phyloP scores from a whole-genome alignment of 1,140 invertebrate genomes.

The Adoxophyes honmai region DNA sequence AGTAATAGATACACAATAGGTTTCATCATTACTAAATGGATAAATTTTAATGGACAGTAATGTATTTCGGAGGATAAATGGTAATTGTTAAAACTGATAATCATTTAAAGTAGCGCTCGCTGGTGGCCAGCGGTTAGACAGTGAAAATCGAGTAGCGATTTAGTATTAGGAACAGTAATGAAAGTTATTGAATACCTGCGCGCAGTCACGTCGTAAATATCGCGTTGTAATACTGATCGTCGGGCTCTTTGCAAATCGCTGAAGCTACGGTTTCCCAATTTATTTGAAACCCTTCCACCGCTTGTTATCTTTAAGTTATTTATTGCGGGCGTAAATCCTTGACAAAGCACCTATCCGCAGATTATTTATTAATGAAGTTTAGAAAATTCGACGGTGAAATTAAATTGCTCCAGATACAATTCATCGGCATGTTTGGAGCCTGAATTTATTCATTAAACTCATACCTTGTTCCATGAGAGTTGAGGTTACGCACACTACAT shows the following conservation, averaged over 20 bases:
- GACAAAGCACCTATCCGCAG: not conserved
- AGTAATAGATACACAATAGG: not conserved
- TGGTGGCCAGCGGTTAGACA: too few species aligned
- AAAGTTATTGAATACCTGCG: too few species aligned
- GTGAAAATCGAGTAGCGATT: too few species aligned
- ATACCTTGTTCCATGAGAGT: too few species aligned
- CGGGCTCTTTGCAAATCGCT: not conserved
- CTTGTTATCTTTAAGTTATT: constrained; percentile 4
- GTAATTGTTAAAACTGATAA: too few species aligned
- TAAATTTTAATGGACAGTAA: not conserved
- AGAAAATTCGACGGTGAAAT: not conserved
- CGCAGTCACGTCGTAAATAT: not conserved
- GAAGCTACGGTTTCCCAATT: not conserved
- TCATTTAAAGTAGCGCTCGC: too few species aligned
- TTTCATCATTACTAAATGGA: not conserved
- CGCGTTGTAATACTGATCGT: not conserved
- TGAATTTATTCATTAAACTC: too few species aligned
- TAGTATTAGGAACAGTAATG: too few species aligned
- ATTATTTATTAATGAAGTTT: not conserved
- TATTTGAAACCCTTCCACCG: not conserved
- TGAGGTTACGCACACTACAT: too few species aligned
- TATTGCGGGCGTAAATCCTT: constrained; percentile 2
- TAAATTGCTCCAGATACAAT: not conserved
- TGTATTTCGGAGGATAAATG: too few species aligned
- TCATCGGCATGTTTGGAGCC: too few species aligned